Evolutionary conservation across 2,797 vertebrate genomes (phyloP), one percentile per base, ranked within the genome.

Genomic region (Pelochelys cantorii): DNA sequence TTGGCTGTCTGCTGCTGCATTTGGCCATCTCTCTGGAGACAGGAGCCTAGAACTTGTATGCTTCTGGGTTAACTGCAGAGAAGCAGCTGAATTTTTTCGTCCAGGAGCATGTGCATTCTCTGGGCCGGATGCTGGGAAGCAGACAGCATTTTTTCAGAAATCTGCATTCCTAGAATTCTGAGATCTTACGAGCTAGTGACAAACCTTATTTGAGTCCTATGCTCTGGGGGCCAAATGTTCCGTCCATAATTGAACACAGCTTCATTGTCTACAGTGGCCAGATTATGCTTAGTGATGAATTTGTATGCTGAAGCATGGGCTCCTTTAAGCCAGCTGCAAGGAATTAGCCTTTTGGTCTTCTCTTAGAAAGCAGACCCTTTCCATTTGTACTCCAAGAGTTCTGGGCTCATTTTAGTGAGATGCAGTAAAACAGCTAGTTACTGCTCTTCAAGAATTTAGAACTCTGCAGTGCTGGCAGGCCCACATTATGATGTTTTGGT

Each of bases 391-490:
- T 27, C 5, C 17, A 68, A 71, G 75, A 57, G 1, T 5, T 48
- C 71, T 0, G 0, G 5, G 10, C 37, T 84, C 56, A 23, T 15
- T 22, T 71, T 6, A 7, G 34, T 42, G 31, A 77, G 48, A 27
- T 14, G 27, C 14, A 84, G 68, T 25, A 79, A 27, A 82, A 1
- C 7, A n/a, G 3, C 65, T 25, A 3, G 25, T 9, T 77, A 29
- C 14, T 10, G 25, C 37, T 5, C 7, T 54, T 22, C 1, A 53
- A 15, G 15, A 56, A 2, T 0, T 0, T 0, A 25, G 34, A 6
- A 10, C 23, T 89, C 54, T 62, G 29, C 7, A 71, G 42, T 48
- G 42, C 42, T 8, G 42, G 42, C 42, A 48, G 42, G 42, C 42
- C 42, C 42, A 48, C 42, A 48, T 48, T 48, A 48, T 48, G 42